phyloP scores from a whole-genome alignment of 2,888 invertebrate genomes.

The Morpho helenor region DNA sequence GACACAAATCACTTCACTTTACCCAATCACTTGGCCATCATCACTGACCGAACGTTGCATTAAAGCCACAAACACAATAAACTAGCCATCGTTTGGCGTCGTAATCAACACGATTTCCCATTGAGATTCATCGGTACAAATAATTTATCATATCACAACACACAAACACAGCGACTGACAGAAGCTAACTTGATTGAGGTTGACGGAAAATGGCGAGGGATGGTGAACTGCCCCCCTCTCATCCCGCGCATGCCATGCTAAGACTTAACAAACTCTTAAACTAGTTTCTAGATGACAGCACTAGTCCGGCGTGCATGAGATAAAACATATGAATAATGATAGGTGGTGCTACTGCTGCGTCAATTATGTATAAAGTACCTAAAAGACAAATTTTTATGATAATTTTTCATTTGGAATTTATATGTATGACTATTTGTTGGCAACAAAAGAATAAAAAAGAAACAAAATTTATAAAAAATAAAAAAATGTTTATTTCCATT shows the following conservation, averaged over 20 bases:
- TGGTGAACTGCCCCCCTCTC: conserved; percentile 49
- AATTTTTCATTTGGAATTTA: no score
- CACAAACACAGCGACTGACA: conserved; percentile 79
- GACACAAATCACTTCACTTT: conserved; percentile 76
- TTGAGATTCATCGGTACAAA: conserved; percentile 75
- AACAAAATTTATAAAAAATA: no score
- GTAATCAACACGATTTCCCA: conserved; percentile 75
- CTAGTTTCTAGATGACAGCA: conserved; percentile 48
- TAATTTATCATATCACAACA: conserved; percentile 77
- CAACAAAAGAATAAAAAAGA: no score
- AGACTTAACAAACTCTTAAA: conserved; percentile 25
- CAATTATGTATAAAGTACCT: no score
- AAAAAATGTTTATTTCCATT: no score
- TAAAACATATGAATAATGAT: conserved; percentile 17
- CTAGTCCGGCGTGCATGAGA: conserved; percentile 18
- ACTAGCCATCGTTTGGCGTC: conserved; percentile 73
- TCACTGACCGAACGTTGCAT: conserved; percentile 72
- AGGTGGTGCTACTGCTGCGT: conserved; percentile 33
- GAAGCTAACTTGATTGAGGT: conserved; percentile 75
- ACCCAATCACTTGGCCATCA: conserved; percentile 75
- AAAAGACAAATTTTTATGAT: no score
- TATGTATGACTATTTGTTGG: no score
- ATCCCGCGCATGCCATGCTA: conserved; percentile 50
- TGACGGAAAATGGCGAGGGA: conserved; percentile 70
- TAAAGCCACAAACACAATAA: conserved; percentile 74